Percentiles rank a stretch among this genome's conserved stretches.
Evolutionary conservation across 2,888 invertebrate species (phyloP).

Genomic region (Epinotia brunnichana): DNA sequence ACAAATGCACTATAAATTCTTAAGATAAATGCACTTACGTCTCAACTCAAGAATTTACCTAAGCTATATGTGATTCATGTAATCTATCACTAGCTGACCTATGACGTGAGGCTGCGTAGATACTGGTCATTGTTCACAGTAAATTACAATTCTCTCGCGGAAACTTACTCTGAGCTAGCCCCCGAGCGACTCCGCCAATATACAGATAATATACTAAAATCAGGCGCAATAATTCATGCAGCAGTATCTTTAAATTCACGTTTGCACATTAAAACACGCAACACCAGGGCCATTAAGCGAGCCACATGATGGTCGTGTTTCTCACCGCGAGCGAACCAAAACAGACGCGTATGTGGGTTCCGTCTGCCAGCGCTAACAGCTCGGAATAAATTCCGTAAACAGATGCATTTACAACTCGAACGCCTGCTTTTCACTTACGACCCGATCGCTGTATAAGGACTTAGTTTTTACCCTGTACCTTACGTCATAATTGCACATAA

Average conservation of each 20-base stretch:
- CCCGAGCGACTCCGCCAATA: constrained; percentile 56
- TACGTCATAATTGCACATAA: constrained; percentile 55
- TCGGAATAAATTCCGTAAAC: constrained; percentile 54
- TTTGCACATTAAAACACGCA: constrained; percentile 67
- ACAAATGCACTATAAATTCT: constrained; percentile 36
- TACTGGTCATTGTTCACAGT: constrained; percentile 64
- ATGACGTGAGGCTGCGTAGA: constrained; percentile 53
- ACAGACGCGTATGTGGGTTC: constrained; percentile 49
- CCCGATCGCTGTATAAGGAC: constrained; percentile 54
- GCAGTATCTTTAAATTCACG: constrained; percentile 63
- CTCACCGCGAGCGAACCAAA: constrained; percentile 61
- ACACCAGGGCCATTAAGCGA: constrained; percentile 56
- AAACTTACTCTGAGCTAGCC: constrained; percentile 61
- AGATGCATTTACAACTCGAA: constrained; percentile 47
- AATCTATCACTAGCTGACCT: constrained; percentile 55
- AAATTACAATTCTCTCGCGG: constrained; percentile 61
- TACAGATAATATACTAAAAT: constrained; percentile 65
- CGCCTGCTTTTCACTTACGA: constrained; percentile 49
- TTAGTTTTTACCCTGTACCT: constrained; percentile 51
- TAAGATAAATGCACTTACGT: constrained; percentile 38
- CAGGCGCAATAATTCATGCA: constrained; percentile 59
- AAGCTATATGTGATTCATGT: constrained; percentile 37
- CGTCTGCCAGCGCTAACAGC: constrained; percentile 49
- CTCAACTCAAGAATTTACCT: constrained; percentile 26
- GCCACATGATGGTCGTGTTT: constrained; percentile 56